Evolutionary conservation across 2,113 vertebrate genomes (phyloP).

Genomic region (Physeter macrocephalus): DNA sequence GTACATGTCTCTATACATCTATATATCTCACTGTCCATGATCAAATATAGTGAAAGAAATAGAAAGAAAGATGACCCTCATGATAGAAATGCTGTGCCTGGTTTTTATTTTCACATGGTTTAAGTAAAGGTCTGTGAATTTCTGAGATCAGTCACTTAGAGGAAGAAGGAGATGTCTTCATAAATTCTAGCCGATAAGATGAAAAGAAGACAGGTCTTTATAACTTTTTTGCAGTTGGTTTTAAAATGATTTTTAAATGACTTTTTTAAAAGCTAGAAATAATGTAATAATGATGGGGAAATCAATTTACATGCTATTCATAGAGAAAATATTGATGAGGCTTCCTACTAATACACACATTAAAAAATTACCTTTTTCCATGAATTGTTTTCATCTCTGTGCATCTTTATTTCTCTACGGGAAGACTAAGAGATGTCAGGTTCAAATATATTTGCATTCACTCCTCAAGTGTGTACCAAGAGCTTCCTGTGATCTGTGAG

Average conservation of each 20-base stretch:
- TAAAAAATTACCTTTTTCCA: not conserved
- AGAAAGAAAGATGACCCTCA: conserved; percentile 36
- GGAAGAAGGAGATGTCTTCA: not conserved
- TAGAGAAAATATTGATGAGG: conserved; percentile 8
- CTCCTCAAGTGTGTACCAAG: not conserved
- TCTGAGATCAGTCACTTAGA: conserved; percentile 26
- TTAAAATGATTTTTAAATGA: conserved; percentile 15
- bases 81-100: conserved; percentile 34
- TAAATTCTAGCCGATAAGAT: conserved; percentile 15
- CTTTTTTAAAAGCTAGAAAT: conserved; percentile 18
- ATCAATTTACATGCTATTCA: not conserved
- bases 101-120: not conserved
- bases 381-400: not conserved
- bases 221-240: not conserved
- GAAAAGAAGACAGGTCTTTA: conserved; percentile 31
- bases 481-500: not conserved
- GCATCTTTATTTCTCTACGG: not conserved
- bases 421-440: not conserved
- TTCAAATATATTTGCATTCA: not conserved
- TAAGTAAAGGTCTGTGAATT: conserved; percentile 6
- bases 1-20: not conserved
- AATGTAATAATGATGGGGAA: not conserved
- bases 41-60: not conserved
- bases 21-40: not conserved
- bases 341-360: not conserved